Evolutionary conservation across 2,113 vertebrate genomes (phyloP), one percentile per base, ranked within the genome.

Genomic region (Acanthochromis polyacanthus): DNA sequence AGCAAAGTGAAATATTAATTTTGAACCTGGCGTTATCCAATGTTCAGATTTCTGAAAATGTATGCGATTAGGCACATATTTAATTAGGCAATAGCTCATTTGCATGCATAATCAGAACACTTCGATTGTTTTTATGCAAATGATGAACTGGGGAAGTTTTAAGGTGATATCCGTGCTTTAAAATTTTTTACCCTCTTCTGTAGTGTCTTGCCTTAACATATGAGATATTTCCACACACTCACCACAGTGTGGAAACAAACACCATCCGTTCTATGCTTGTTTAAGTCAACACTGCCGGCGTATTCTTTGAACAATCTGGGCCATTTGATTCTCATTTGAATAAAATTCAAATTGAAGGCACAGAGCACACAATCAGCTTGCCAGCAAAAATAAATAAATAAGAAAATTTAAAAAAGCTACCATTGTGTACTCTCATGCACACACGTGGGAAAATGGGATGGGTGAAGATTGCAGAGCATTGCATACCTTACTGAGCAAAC

Each of bases 311-410:
- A 91, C 87, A 89, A 89, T 92, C 86, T 94, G 87, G 89, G 89
- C 87, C 88, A 82, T 87, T 92, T 90, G 85, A 91, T 83, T 90
- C 89, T 89, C 82, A 94, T 95, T 95, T 94, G 82, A 95, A 94
- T 94, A 89, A 90, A 92, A 93, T 91, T 93, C 78, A 82, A 90
- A 94, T 91, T 69, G 77, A 83, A 85, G 74, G 63, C 83, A 53
- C 78, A 82, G 74, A 90, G 84, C 87, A 80, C 81, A 85, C 80
- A 87, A 71, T 71, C 66, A 20, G 19, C 81, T 56, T 78, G 68
- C 81, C 89, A 81, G 77, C 75, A 83, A 86, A 82, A 46, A 46
- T 25, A 25, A 25, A n/a, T n/a, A n/a, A n/a, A n/a, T n/a, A n/a
- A n/a, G n/a, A n/a, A n/a, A n/a, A n/a, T n/a, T n/a, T n/a, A n/a